phyloP scores from a whole-genome alignment of 2,797 vertebrate genomes.

The Hirundo rustica region DNA sequence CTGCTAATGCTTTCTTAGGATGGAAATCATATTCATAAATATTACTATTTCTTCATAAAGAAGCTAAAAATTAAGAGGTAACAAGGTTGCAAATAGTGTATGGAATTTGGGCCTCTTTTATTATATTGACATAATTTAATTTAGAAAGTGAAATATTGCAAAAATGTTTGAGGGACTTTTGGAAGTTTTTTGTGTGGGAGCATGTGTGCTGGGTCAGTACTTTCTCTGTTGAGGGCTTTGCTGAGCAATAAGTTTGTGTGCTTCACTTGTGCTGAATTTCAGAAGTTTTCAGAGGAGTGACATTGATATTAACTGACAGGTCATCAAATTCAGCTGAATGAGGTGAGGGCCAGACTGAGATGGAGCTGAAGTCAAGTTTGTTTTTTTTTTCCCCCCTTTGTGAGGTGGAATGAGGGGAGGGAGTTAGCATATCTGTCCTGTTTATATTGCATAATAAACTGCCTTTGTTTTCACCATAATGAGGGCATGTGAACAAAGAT shows the following conservation, averaged over 20 bases:
- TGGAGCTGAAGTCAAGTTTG: background rate
- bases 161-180: background rate
- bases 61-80: background rate
- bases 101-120: background rate
- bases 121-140: no score
- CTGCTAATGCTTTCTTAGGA: background rate
- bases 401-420: fast-evolving
- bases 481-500: background rate
- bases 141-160: background rate
- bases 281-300: background rate
- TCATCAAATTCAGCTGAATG: background rate
- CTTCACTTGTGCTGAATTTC: background rate
- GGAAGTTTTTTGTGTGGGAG: background rate
- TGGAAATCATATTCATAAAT: background rate
- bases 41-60: background rate
- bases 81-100: background rate
- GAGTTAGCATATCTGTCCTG: background rate
- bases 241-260: background rate
- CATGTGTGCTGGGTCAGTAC: background rate
- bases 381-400: no score
- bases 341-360: background rate
- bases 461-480: background rate
- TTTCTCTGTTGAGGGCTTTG: background rate
- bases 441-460: background rate
- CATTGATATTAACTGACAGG: background rate